Evolutionary conservation across 2,888 invertebrate genomes (phyloP).

Genomic region (Alitta virens): DNA sequence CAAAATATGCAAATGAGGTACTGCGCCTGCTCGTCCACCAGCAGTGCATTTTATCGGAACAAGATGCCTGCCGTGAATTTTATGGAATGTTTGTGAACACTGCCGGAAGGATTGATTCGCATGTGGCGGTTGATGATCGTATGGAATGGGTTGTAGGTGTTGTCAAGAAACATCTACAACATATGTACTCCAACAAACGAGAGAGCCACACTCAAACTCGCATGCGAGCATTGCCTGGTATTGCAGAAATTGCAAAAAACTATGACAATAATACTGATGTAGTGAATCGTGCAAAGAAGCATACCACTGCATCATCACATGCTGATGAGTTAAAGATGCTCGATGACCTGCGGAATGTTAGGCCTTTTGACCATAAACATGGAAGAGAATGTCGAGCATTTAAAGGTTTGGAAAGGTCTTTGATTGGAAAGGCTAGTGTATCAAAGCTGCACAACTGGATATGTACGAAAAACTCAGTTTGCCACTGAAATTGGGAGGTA

Average conservation of each 20-base stretch:
- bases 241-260: background rate
- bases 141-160: constrained; percentile 15
- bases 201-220: background rate
- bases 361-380: background rate
- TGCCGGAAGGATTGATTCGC: constrained; percentile 1
- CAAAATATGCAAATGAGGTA: constrained; percentile 14
- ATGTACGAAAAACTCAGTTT: too few species aligned
- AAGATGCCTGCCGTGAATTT: background rate
- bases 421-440: too few species aligned
- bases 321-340: constrained; percentile 1
- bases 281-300: background rate
- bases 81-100: constrained; percentile 13
- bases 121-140: constrained; percentile 5
- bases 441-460: too few species aligned
- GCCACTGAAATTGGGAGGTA: too few species aligned
- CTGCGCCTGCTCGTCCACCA: constrained; percentile 14
- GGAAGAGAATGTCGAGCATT: background rate
- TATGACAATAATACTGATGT: background rate
- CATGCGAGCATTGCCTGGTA: background rate
- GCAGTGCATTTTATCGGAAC: background rate
- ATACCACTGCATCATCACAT: background rate
- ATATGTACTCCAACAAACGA: constrained; percentile 2
- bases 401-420: background rate
- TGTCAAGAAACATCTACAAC: background rate
- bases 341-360: background rate